Conservation (phyloP, 1,140 invertebrate genomes). For the Papilio dardanus region DNA sequence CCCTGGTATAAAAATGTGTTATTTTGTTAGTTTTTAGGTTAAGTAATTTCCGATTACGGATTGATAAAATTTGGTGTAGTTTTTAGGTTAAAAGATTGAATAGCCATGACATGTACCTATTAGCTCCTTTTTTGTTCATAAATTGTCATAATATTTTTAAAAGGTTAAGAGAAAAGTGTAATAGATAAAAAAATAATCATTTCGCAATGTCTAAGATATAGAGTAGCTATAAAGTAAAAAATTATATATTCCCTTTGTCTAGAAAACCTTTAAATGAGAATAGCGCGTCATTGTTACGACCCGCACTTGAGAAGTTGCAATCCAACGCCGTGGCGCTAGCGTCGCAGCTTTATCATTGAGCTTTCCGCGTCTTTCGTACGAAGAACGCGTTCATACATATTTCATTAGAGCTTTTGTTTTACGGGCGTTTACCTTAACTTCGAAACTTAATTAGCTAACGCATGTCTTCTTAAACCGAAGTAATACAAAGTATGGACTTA, state of each 20-base stretch:
- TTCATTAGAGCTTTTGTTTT: conserved; percentile 25
- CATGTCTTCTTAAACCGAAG: neutral
- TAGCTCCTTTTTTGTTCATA: too few relatives aligned
- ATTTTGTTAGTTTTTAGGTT: neutral
- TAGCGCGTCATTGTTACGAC: conserved; percentile 18
- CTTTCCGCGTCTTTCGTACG: conserved; percentile 12
- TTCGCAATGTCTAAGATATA: too few relatives aligned
- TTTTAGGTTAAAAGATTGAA: neutral
- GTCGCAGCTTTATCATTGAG: neutral
- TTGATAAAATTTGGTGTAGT: neutral
- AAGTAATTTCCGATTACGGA: too few relatives aligned
- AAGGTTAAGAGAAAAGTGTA: too few relatives aligned
- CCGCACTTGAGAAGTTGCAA: conserved; percentile 17
- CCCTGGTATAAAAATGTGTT: neutral
- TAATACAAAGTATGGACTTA: too few relatives aligned
- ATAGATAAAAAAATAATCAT: too few relatives aligned
- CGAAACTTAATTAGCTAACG: neutral
- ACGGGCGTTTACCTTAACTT: neutral
- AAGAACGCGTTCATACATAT: conserved; percentile 22
- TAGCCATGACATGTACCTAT: too few relatives aligned
- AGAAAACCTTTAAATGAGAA: conserved; percentile 30
- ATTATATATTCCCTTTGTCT: conserved; percentile 38
- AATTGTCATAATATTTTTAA: too few relatives aligned
- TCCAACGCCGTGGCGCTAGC: neutral
- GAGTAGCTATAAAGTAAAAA: conserved; percentile 1